Evolutionary conservation across 1,140 invertebrate species (phyloP), one percentile per base, ranked within the genome.

Genomic region (Apis cerana): DNA sequence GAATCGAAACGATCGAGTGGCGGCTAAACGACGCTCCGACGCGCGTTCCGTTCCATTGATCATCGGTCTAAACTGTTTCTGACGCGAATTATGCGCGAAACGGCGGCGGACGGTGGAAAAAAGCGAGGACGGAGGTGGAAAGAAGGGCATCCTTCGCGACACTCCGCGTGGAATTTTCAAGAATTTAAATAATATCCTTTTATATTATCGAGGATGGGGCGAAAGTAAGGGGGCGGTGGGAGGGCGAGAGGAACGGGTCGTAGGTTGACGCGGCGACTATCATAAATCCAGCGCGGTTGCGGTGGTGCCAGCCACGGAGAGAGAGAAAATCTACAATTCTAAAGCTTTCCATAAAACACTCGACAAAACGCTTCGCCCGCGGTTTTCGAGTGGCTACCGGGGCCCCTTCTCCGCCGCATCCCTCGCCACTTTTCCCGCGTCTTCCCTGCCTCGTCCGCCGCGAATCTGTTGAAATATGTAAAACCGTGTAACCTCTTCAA

Each of bases 301-400:
- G 74, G 56, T 59, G 77, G 21, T n/a, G n/a, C n/a, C 17, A 43
- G 52, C 33, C 33, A 7, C 54, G 27, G 86, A 88, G 90, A 91
- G 85, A 83, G 88, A 88, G 89, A 80, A 86, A 89, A 94, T 94
- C 93, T 94, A 94, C 93, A 94, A 94, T 94, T 94, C 93, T 93
- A 93, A 94, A 93, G 91, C 92, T 92, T 93, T 93, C 90, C 92
- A 93, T 94, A 93, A 93, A 93, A 92, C 92, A 93, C 93, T 94
- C 92, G 91, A 93, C 90, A 91, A 93, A 94, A 92, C 86, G 93
- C 93, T 91, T 89, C 84, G 90, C 82, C 89, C 93, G 93, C 93
- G 93, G 89, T 93, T 94, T 93, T 94, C 91, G 88, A 94, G 93
- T 92, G 90, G 88, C 84, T 75, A 87, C 85, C 79, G 52, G 54